Conservation (phyloP, 2,888 invertebrate genomes). For the Megaustenia siamemsis region DNA sequence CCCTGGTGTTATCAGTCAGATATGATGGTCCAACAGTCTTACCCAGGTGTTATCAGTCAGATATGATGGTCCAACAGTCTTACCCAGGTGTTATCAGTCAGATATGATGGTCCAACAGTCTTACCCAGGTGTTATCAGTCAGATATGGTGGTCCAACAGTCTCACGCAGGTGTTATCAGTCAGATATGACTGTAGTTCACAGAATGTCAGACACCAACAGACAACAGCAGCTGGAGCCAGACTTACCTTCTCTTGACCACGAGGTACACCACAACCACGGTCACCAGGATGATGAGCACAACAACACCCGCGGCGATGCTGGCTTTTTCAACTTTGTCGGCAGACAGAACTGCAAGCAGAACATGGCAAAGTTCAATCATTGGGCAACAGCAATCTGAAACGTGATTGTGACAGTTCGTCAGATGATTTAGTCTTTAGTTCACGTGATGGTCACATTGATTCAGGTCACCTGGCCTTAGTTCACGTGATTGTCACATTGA, state of each 20-base stretch:
- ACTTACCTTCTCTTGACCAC: constrained; percentile 56
- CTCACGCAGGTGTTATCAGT: no score
- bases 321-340: constrained; percentile 54
- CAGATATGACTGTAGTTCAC: no score
- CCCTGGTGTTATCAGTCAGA: no score
- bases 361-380: not conserved
- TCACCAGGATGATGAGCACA: constrained; percentile 53
- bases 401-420: not conserved
- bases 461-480: not conserved
- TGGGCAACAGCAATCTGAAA: not conserved
- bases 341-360: constrained; percentile 49
- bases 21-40: no score
- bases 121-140: no score
- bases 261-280: constrained; percentile 56
- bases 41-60: no score
- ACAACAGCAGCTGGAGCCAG: not conserved
- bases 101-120: no score
- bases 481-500: not conserved
- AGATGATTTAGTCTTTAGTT: not conserved
- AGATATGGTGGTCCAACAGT: no score
- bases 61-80: no score
- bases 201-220: not conserved
- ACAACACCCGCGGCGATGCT: constrained; percentile 58
- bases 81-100: no score
- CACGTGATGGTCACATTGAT: not conserved